Conservation (phyloP, 2,113 vertebrate genomes). For the Tylochromis polylepis region DNA sequence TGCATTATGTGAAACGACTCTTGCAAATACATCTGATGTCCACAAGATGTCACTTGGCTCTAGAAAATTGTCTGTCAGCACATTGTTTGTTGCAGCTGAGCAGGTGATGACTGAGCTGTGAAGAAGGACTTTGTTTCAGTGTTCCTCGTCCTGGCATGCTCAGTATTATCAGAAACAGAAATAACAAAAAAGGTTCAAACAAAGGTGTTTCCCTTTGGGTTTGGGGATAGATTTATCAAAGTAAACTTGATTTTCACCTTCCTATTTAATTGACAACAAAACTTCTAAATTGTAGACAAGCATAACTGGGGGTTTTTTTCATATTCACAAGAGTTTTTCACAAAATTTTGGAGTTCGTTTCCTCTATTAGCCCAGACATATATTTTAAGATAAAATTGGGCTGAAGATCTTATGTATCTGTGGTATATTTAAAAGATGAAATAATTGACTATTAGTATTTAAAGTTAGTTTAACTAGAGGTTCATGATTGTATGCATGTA, state of each 20-base stretch:
- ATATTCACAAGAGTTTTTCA: background rate
- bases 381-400: background rate
- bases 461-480: background rate
- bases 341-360: background rate
- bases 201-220: fast-evolving
- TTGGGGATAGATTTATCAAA: background rate
- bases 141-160: background rate
- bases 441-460: background rate
- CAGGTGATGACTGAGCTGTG: background rate
- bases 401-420: background rate
- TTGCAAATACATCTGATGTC: slow-evolving; percentile 3
- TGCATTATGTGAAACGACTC: background rate
- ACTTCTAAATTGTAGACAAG: background rate
- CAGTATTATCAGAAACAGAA: background rate
- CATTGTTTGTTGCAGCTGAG: background rate
- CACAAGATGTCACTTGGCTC: slow-evolving; percentile 55
- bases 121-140: background rate
- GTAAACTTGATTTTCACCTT: background rate
- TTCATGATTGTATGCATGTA: background rate
- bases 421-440: background rate
- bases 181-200: background rate
- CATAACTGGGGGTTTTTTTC: background rate
- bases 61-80: background rate
- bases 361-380: background rate
- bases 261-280: background rate